These are phyloP conservation scores for Mastigias papua DNA, from an alignment of 30 jellyfish, hydroid and myxozoan genomes.

Conservation along the genomic window DNA sequence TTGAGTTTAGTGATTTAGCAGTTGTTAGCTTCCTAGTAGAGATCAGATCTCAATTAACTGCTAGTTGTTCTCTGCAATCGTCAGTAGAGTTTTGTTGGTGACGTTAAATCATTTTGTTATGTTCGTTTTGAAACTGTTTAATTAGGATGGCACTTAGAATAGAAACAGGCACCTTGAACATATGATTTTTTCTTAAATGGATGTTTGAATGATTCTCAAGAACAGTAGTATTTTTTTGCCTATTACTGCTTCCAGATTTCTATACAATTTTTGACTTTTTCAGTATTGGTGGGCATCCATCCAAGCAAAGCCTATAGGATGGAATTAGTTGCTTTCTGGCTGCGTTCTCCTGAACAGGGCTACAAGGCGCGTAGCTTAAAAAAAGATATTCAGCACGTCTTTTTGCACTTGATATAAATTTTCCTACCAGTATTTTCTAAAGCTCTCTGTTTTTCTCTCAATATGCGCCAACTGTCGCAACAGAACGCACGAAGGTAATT, in stretches of 20 bases:
- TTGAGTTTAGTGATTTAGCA: conserved; percentile 11
- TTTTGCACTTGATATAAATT: no score
- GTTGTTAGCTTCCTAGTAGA: conserved; percentile 51
- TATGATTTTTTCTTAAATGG: conserved; percentile 21
- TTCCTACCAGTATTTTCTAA: no score
- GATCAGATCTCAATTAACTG: conserved; percentile 69
- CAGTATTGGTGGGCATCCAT: neutral
- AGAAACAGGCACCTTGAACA: neutral
- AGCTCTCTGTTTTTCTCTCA: no score
- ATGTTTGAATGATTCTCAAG: conserved; percentile 25
- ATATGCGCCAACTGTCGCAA: no score
- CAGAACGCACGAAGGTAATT: no score
- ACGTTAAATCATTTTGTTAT: conserved; percentile 74
- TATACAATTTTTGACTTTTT: neutral
- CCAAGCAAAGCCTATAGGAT: no score
- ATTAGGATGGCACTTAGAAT: conserved; percentile 10
- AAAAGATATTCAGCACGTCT: no score
- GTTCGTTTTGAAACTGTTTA: neutral
- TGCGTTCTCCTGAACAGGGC: no score
- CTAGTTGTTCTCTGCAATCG: conserved; percentile 53
- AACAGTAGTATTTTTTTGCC: neutral
- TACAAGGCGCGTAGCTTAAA: no score
- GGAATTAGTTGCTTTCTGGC: no score
- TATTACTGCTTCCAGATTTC: neutral
- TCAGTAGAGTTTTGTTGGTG: conserved; percentile 61